These are phyloP conservation scores for Plodia interpunctella DNA, from an alignment of 1,140 invertebrate genomes.

Conservation along the genomic window DNA sequence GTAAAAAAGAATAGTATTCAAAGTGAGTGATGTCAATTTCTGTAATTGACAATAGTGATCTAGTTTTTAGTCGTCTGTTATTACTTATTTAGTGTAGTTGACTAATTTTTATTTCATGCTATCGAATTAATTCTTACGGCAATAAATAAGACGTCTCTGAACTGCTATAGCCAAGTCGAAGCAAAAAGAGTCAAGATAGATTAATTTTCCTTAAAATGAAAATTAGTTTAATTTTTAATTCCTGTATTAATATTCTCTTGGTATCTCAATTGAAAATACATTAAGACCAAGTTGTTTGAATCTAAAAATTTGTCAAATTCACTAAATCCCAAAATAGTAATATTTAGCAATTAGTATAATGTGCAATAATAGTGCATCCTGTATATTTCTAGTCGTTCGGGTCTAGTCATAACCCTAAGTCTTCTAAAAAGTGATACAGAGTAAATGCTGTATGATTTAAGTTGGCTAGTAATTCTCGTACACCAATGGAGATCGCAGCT, in stretches of 20 bases:
- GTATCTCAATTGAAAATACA: not conserved
- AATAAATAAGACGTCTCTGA: too few relatives aligned
- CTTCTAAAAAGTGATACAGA: not conserved
- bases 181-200: too few relatives aligned
- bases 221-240: too few relatives aligned
- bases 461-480: too few relatives aligned
- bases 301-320: not conserved
- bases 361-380: constrained; percentile 13
- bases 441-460: too few relatives aligned
- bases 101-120: not conserved
- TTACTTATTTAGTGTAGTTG: constrained; percentile 8
- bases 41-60: not conserved
- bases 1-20: constrained; percentile 13
- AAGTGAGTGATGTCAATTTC: constrained; percentile 9
- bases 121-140: too few relatives aligned
- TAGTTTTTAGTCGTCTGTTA: constrained; percentile 10
- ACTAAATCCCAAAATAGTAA: not conserved
- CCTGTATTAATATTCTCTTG: too few relatives aligned
- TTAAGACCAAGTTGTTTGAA: too few relatives aligned
- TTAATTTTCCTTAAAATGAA: too few relatives aligned
- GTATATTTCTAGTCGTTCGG: constrained; percentile 15
- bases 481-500: too few relatives aligned
- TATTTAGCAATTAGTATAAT: not conserved
- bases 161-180: too few relatives aligned
- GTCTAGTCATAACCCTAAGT: constrained; percentile 6